Conservation (phyloP, 2,797 vertebrate genomes). For the Rhabdomys pumilio region DNA sequence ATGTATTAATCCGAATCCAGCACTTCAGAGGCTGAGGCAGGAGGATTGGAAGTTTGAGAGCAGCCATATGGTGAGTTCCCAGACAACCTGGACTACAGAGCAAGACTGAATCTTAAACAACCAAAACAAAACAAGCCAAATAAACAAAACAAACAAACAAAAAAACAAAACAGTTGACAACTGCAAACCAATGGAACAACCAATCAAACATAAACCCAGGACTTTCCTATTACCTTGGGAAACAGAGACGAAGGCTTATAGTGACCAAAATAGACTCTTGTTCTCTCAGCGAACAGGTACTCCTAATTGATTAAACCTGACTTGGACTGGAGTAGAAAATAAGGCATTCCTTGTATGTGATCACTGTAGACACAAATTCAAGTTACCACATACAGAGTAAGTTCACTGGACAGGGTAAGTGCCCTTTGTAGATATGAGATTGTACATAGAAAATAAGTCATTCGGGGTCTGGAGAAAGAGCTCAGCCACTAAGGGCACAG, state of each 20-base stretch:
- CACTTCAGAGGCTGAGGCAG: neutral
- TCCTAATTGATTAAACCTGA: constrained; percentile 58
- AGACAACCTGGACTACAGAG: neutral
- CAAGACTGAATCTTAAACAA: neutral
- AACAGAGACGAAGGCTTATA: neutral
- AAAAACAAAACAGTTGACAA: neutral
- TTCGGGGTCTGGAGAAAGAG: neutral
- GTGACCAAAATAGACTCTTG: constrained; percentile 37
- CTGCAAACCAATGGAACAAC: neutral
- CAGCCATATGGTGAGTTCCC: neutral
- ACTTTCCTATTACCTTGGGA: neutral
- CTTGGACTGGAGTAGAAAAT: neutral
- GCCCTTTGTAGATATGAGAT: constrained; percentile 25
- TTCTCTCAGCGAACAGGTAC: neutral
- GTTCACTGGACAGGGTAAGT: neutral
- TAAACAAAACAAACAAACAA: neutral
- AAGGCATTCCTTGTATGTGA: neutral
- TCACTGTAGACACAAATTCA: constrained; percentile 13
- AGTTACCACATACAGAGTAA: neutral
- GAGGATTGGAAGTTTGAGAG: neutral
- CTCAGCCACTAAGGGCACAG: neutral
- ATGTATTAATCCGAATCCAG: neutral
- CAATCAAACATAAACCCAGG: neutral
- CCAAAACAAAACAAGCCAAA: neutral
- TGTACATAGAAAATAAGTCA: constrained; percentile 40